Evolutionary conservation across 2,797 vertebrate species (phyloP).

Genomic region (Coregonus ussuriensis): DNA sequence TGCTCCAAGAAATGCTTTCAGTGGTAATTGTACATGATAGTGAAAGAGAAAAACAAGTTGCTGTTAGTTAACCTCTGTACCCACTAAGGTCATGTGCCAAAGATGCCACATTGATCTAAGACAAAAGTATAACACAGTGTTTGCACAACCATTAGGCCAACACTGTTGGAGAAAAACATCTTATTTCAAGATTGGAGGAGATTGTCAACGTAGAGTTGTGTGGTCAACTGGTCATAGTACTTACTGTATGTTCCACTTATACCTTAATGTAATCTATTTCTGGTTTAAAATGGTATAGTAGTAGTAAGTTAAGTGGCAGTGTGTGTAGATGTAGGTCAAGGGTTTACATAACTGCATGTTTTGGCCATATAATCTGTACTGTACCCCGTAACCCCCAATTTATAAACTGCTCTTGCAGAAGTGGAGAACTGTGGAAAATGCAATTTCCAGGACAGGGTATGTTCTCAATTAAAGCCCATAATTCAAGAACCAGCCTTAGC

Average conservation of each 20-base stretch:
- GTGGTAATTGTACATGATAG: not conserved
- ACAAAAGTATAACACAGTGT: not conserved
- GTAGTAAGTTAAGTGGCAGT: not conserved
- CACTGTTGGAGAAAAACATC: not conserved
- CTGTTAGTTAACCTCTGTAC: not conserved
- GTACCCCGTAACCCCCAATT: conserved; percentile 34
- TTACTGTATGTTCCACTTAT: too few species aligned
- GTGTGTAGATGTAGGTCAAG: not conserved
- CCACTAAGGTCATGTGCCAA: not conserved
- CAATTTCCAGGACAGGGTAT: conserved; percentile 45
- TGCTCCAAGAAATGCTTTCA: not conserved
- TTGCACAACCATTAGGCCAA: not conserved
- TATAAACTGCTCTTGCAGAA: conserved; percentile 16
- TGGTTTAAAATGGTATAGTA: not conserved
- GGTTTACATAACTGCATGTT: conserved; percentile 24
- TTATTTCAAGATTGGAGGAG: not conserved
- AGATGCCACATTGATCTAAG: not conserved
- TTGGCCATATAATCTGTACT: not conserved
- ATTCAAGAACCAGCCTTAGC: conserved; percentile 27
- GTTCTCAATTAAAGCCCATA: conserved; percentile 58
- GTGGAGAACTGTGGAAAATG: conserved; percentile 50
- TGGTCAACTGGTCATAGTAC: not conserved
- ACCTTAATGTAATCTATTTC: not conserved
- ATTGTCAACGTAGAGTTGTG: not conserved
- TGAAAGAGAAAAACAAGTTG: not conserved